Evolutionary conservation across 2,888 invertebrate species (phyloP).

Genomic region (Nipponacmea schrenckii): DNA sequence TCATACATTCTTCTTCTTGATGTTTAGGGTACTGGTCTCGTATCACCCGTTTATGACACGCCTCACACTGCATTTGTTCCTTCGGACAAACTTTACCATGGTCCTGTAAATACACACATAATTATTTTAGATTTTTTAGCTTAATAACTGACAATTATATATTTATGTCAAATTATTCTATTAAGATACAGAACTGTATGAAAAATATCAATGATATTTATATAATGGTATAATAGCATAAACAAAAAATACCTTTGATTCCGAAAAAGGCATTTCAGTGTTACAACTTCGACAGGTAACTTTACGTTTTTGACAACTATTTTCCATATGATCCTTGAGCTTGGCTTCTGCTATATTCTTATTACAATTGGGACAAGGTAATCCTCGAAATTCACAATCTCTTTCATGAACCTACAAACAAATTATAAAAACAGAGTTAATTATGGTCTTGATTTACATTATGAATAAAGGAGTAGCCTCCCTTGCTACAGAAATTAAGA

Average conservation of each 20-base stretch:
- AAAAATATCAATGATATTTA: no score
- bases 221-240: no score
- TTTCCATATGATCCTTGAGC: constrained; percentile 37
- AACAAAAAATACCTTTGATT: constrained; percentile 31
- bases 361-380: constrained; percentile 38
- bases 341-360: constrained; percentile 25
- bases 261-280: constrained; percentile 26
- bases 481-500: no score
- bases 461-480: no score
- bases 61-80: constrained; percentile 39
- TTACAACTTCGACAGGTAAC: constrained; percentile 42
- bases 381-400: constrained; percentile 34
- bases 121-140: neutral
- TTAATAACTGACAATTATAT: neutral
- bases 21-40: constrained; percentile 43
- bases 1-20: constrained; percentile 41
- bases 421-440: constrained; percentile 9
- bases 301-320: constrained; percentile 39
- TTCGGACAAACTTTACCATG: constrained; percentile 38
- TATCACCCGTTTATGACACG: constrained; percentile 43
- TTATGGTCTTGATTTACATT: neutral
- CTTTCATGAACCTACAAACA: constrained; percentile 38
- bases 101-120: constrained; percentile 20
- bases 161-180: no score
- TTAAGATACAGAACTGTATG: neutral